Conservation (phyloP, 2,113 vertebrate species). For the Danio rerio region GRCz12tu NC_133179.1:2213001-2213500, state of each 20-base stretch:
- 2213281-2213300: conserved; percentile 95
- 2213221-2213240: conserved; percentile 98
- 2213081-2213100: neutral
- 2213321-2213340: conserved; percentile 99
- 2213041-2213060: too few species aligned
- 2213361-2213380: conserved; percentile 52
- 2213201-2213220: conserved; percentile 88
- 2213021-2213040: too few species aligned
- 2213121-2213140: conserved; percentile 87
- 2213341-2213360: conserved; percentile 25
- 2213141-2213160: conserved; percentile 91
- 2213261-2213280: conserved; percentile 92
- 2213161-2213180: conserved; percentile 94
- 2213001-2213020: too few species aligned
- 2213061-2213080: too few species aligned
- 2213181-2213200: conserved; percentile 94
- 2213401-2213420: conserved; percentile 95
- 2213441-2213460: conserved; percentile 88
- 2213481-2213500: conserved; percentile 75
- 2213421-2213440: conserved; percentile 93
- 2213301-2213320: conserved; percentile 96
- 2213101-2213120: too few species aligned
- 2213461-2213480: conserved; percentile 96
- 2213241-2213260: conserved; percentile 93
- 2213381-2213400: neutral